Evolutionary conservation across 64 coral and sea anemone species (phyloP).

Genomic region (Montipora capricornis): DNA sequence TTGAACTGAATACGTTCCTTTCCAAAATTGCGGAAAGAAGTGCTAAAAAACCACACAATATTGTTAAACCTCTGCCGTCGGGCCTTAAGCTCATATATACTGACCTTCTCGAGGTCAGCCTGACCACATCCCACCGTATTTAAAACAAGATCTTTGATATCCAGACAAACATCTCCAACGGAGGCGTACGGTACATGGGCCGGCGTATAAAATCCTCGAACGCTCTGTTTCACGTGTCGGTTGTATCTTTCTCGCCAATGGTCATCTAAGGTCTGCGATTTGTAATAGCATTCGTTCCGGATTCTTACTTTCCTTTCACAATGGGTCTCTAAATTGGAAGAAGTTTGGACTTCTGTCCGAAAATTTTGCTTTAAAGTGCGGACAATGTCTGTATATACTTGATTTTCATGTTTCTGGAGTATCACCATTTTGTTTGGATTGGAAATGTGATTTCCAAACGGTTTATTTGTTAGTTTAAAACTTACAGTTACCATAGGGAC

Average conservation of each 20-base stretch:
- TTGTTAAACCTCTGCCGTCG: neutral
- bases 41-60: too few species aligned
- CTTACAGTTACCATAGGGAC: constrained; percentile 88
- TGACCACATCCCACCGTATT: constrained; percentile 15
- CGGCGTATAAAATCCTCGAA: constrained; percentile 85
- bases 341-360: constrained; percentile 9
- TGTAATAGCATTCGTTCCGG: constrained; percentile 77
- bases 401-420: constrained; percentile 49
- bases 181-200: constrained; percentile 75
- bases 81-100: neutral
- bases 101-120: neutral
- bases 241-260: constrained; percentile 85
- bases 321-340: neutral
- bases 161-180: constrained; percentile 73
- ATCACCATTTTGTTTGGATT: neutral
- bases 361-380: constrained; percentile 66
- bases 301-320: constrained; percentile 83
- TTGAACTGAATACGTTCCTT: too few species aligned
- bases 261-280: constrained; percentile 54
- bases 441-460: neutral
- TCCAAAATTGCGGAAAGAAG: too few species aligned
- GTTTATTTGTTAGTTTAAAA: constrained; percentile 3
- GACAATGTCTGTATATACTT: constrained; percentile 77
- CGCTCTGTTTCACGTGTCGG: constrained; percentile 67
- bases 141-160: constrained; percentile 75